Evolutionary conservation across 2,888 invertebrate genomes (phyloP), one percentile per base, ranked within the genome.

Genomic region (Leptinotarsa haldemani): DNA sequence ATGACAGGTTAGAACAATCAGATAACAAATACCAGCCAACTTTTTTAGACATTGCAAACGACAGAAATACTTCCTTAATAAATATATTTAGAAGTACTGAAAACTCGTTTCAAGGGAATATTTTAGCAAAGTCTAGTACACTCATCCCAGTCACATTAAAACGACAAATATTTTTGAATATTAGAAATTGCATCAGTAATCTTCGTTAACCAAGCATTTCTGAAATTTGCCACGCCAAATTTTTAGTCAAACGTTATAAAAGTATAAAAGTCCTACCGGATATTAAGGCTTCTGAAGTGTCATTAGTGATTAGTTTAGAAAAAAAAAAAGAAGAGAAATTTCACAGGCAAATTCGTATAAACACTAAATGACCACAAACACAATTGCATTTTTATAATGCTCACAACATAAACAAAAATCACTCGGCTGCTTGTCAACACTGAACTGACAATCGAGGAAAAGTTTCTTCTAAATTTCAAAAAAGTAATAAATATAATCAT

Each of bases 211-310:
- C 4, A 50, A 50, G 18, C 48, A 66, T 48, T 48, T n/a, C 25
- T 50, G 22, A 25, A 66, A 66, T 50, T 50, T 50, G 70, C 69
- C 68, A 52, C 22, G 61, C 64, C 70, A 73, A 68, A 70, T 69
- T 70, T 74, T 20, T 56, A 56, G 50, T 20, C 71, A 73, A 66
- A 72, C 73, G 65, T 78, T 82, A 82, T 80, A 82, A 82, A 82
- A 81, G 82, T 82, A 82, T 79, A 82, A 82, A 82, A 80, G 74
- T 79, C 73, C 76, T 82, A 81, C 78, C 76, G 77, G 76, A 80
- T 75, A 79, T 78, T 82, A 80, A 80, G 74, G 76, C 73, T 77
- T 76, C 67, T 20, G 63, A 70, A 74, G 67, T 61, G 40, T 70
- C 67, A 30, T 63, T 63, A 67, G 46, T 64, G 56, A 69, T 69